Evolutionary conservation across 2,888 invertebrate species (phyloP).

Genomic region (Fragum whitleyi): DNA sequence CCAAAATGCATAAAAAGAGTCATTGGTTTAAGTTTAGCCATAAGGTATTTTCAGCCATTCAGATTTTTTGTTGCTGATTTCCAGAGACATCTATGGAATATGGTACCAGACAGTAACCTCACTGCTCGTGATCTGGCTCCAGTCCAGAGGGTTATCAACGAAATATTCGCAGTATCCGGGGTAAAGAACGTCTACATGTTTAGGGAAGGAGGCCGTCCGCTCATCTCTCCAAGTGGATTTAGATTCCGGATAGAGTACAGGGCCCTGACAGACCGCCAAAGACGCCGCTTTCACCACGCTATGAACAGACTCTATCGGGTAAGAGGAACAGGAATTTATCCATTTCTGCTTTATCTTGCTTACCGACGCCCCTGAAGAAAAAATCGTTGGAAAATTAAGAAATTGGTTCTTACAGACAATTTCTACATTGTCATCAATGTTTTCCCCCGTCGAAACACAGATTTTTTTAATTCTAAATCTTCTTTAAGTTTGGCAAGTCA

Average conservation of each 20-base stretch:
- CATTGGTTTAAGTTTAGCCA: no score
- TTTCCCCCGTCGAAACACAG: no score
- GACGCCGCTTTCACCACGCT: slow-evolving; percentile 49
- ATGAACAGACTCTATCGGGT: slow-evolving; percentile 52
- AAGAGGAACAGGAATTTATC: not conserved
- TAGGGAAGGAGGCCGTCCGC: slow-evolving; percentile 20
- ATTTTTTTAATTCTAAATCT: no score
- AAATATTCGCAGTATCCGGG: not conserved
- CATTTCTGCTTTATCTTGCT: not conserved
- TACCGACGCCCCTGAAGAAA: not conserved
- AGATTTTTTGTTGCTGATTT: no score
- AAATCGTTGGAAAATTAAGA: not conserved
- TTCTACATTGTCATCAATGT: no score
- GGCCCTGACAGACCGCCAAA: slow-evolving; percentile 34
- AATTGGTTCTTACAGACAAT: no score
- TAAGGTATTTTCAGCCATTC: no score
- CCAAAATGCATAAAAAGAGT: no score
- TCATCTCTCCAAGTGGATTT: slow-evolving; percentile 35
- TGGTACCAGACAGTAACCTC: slow-evolving; percentile 40
- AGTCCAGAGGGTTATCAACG: slow-evolving; percentile 29
- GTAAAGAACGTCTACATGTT: not conserved
- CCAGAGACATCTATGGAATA: slow-evolving; percentile 54
- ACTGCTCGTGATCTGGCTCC: slow-evolving; percentile 37
- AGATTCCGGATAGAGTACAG: slow-evolving; percentile 52
- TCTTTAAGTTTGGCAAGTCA: no score